phyloP scores from a whole-genome alignment of 2,888 invertebrate species.

The Lathronympha strigana region DNA sequence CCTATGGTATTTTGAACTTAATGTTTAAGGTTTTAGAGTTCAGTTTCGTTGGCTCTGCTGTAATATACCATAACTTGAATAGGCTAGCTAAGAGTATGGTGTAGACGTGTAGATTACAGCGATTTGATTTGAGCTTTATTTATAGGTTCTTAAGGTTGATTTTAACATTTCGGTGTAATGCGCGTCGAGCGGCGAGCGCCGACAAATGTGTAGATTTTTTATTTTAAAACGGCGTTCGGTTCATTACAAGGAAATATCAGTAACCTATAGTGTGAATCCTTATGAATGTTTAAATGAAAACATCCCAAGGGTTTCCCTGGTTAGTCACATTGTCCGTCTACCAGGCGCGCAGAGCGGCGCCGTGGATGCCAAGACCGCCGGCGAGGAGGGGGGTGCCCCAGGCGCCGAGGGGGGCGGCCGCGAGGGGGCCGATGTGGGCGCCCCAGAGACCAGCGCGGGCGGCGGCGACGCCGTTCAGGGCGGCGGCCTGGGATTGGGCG shows the following conservation, averaged over 20 bases:
- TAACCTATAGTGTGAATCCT: no score
- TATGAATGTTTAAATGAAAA: constrained; percentile 8
- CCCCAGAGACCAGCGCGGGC: constrained; percentile 51
- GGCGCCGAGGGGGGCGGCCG: constrained; percentile 11
- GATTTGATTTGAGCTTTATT: neutral
- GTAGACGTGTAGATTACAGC: neutral
- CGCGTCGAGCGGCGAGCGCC: no score
- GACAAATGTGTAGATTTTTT: no score
- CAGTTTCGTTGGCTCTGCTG: neutral
- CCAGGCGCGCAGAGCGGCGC: constrained; percentile 62
- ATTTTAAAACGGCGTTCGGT: no score
- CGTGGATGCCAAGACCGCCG: constrained; percentile 45
- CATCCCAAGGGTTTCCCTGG: constrained; percentile 4
- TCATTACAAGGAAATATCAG: no score
- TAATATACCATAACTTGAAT: neutral
- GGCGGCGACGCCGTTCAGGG: constrained; percentile 63
- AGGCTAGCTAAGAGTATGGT: no score
- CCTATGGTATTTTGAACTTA: neutral
- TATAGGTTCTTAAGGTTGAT: neutral
- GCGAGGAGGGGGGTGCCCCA: constrained; percentile 49
- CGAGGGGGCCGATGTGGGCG: constrained; percentile 35
- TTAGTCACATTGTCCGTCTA: constrained; percentile 53
- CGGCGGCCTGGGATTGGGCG: constrained; percentile 76
- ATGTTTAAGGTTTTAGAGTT: neutral
- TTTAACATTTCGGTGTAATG: no score